Base-by-base conservation (phyloP, 2,888 invertebrate genomes). In the Gnatocerus cornutus region DNA sequence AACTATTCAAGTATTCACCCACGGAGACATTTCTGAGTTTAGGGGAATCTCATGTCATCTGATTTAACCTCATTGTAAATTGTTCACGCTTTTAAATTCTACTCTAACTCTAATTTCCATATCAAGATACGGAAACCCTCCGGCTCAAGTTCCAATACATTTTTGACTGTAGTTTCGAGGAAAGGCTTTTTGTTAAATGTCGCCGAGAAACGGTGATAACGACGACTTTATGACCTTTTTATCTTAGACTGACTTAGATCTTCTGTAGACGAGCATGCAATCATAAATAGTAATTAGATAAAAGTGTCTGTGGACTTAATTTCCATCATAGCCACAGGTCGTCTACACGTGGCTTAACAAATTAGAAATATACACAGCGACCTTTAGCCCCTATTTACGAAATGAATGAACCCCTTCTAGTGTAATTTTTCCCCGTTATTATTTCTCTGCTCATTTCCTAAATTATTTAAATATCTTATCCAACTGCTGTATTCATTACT, bases 1-100 rank as follows among this genome's bases (percentile, higher is more conserved):
- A 66, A 71, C 71, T 64, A 71, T 68, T 71, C 71, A 71, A 71
- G 70, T 70, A 70, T 70, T 71, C 71, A 71, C 70, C 65, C 69
- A 68, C 48, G 41, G 45, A 46, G 64, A 69, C 64, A 55, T 65
- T 69, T 65, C 65, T 46, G 16, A n/a, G 43, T 45, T 53, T 59
- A 46, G 69, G 69, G 64, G 56, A 64, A 69, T 56, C 39, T 65
- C 64, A 65, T 69, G 65, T 59, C 65, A 62, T 65, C 59, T 48
- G 69, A 52, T 64, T 53, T 65, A 69, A 69, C 69, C 58, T 65
- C 65, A 65, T 69, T 69, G 37, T 69, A 69, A 69, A 69, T 65
- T 69, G 69, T 69, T 69, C 64, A 45, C 64, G 53, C 69, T 65
- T 65, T 65, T 65, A 65, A 65, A 65, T 65, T 65, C 65, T 21